Base-by-base conservation (phyloP, 1,140 invertebrate genomes). In the Eufriesea mexicana region DNA sequence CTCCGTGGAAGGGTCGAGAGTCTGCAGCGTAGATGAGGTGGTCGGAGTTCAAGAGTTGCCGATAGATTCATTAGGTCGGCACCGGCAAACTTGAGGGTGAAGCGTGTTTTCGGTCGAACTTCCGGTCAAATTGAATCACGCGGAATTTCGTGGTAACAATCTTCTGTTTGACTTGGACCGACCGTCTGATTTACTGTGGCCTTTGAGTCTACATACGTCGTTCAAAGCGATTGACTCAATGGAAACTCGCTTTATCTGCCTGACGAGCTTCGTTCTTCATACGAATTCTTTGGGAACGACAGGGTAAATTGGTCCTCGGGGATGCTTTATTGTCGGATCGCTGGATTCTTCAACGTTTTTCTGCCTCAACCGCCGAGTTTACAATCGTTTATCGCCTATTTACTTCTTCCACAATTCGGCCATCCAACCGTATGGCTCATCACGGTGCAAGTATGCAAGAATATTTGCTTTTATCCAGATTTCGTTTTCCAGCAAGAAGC, bases 131-230 rank as follows among this genome's bases (percentile, higher is more conserved):
- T 92, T 86, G 90, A 91, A 92, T 92, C 88, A 91, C 83, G 70
- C 49, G 54, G 62, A 90, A 92, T 88, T 84, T 86, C 78, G 83
- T 74, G 90, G 89, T 89, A 89, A 91, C 88, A 90, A 90, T 89
- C 90, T 91, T 90, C 84, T 90, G 81, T 92, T 92, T 92, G 90
- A 91, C 83, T 92, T 92, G 77, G 83, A 85, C 77, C 84, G 62
- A 85, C 84, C 67, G 84, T 85, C 85, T 86, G 88, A 91, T 92
- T 92, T 84, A 82, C 84, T 35, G 84, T 77, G 76, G 76, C 62
- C 71, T 76, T 59, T 67, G 25, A 62, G 79, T 79, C 70, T 28
- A 66, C 35, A 71, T 70, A 51, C 68, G 51, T 55, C 57, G 66
- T 68, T 68, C 74, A 42, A 78, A 45, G 73, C 35, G 64, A 42